Base-by-base conservation (phyloP, 2,888 invertebrate genomes). In the Orthosia cruda region DNA sequence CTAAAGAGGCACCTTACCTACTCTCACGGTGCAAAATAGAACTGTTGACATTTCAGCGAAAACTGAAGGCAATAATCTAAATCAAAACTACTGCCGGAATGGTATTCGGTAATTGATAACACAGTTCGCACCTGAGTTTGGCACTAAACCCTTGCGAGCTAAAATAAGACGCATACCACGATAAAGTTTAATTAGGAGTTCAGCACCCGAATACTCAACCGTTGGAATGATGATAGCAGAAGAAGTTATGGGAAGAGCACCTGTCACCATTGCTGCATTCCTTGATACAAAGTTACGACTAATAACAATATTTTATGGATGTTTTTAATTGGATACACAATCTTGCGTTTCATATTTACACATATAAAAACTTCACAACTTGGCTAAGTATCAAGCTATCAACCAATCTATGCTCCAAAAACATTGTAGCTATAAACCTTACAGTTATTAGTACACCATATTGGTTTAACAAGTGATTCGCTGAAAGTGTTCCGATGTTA, bases 51-150 rank as follows among this genome's bases (percentile, higher is more conserved):
- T 90, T 91, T 91, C 87, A 83, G 86, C 82, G 82, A 80, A 82
- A 83, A 84, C 80, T 83, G 80, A 80, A 81, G 72, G 87, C 84
- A 81, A 84, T 85, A 81, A 74, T 71, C 74, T 81, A 87, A 87
- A 85, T 86, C 84, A 86, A 89, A 90, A 89, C 88, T 89, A 74
- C 68, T 88, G 90, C 90, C 89, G 90, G 91, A 91, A 92, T 90
- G 88, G 91, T 86, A 92, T 90, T 88, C 81, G 67, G 89, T 89
- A 92, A 90, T 91, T 91, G 91, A 91, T 90, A 92, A 90, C 86
- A 86, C 81, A 84, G 79, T 92, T 93, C 90, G 85, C 95, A 95
- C 95, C 95, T 95, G 95, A 81, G 85, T 85, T 93, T 95, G 95
- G 95, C 95, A 94, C 73, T 55, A 77, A 77, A 90, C 90, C 90